Percentiles rank a stretch among this genome's conserved stretches.
phyloP scores from a whole-genome alignment of 2,113 vertebrate species.

The Chloebia gouldiae region DNA sequence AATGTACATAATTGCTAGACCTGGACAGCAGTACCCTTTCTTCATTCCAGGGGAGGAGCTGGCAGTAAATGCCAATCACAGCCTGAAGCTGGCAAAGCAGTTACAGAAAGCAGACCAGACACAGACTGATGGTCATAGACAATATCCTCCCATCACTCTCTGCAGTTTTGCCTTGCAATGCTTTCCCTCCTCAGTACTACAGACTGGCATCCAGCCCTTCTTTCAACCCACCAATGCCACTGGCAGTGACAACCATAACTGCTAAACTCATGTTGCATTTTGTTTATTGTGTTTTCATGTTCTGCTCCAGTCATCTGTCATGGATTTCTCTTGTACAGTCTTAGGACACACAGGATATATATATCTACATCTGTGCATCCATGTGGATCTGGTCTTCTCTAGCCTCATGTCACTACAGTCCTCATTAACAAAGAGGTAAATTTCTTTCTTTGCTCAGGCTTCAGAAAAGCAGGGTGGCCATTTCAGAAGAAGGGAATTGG shows the following conservation, averaged over 20 bases:
- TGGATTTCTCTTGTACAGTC: not conserved
- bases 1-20: not conserved
- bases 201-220: not conserved
- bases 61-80: not conserved
- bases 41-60: not conserved
- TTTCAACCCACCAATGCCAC: not conserved
- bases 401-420: not conserved
- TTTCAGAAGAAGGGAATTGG: not conserved
- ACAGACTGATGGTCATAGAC: rapidly evolving
- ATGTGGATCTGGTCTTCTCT: not conserved
- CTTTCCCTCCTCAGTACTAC: not conserved
- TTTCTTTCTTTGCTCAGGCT: not conserved
- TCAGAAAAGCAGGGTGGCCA: not conserved
- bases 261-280: not conserved
- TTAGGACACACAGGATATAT: not conserved
- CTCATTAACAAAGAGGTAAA: not conserved
- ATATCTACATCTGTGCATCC: not conserved
- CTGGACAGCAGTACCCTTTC: not conserved
- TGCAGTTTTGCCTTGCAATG: not conserved
- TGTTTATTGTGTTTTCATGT: not conserved
- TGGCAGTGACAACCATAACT: not conserved
- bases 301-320: not conserved
- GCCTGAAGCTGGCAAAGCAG: not conserved
- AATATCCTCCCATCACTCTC: not conserved
- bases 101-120: not conserved